phyloP scores from a whole-genome alignment of 2,888 invertebrate species.

The Cenopis cana region DNA sequence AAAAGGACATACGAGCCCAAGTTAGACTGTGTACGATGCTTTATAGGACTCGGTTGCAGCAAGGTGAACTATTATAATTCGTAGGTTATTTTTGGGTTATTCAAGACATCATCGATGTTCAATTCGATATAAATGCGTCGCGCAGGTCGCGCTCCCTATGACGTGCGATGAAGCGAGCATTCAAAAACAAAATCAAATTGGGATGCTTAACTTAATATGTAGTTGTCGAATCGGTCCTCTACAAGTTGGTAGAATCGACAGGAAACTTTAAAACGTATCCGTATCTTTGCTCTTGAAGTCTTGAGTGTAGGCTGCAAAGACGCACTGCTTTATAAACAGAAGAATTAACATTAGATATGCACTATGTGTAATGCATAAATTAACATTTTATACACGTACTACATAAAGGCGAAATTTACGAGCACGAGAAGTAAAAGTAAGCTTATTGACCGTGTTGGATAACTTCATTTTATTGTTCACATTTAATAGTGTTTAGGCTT shows the following conservation, averaged over 20 bases:
- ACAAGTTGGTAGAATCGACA: not conserved
- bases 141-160: not conserved
- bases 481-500: not conserved
- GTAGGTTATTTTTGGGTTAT: slow-evolving; percentile 2
- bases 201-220: not conserved
- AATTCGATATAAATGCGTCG: not conserved
- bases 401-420: slow-evolving; percentile 1
- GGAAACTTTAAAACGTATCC: not conserved
- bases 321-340: not conserved
- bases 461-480: not conserved
- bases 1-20: slow-evolving; percentile 1
- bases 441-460: slow-evolving; percentile 1
- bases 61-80: not conserved
- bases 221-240: not conserved
- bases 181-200: not conserved
- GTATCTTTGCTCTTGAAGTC: not conserved
- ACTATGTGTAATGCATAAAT: not conserved
- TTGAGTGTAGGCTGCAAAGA: not conserved
- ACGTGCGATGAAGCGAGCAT: not conserved
- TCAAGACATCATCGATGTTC: not conserved
- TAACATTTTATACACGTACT: not conserved
- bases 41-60: not conserved
- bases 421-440: slow-evolving; percentile 1
- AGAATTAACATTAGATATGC: not conserved
- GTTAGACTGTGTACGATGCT: not conserved